Evolutionary conservation across 2,113 vertebrate species (phyloP), one percentile per base, ranked within the genome.

Genomic region (Eretmochelys imbricata): DNA sequence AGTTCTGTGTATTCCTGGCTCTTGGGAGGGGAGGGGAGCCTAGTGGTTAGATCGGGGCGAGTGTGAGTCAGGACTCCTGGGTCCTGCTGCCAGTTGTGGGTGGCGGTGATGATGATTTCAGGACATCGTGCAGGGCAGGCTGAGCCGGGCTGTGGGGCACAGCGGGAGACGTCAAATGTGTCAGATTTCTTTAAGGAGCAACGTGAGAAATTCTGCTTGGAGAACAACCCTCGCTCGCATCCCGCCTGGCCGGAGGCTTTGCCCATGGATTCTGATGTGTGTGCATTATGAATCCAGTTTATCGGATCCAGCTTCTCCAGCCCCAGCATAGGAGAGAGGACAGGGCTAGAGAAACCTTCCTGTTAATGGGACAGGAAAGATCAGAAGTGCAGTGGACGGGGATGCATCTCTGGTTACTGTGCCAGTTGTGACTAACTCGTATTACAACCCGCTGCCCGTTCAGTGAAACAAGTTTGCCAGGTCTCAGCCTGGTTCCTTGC

Each of bases 131-230:
- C 7, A 14, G 62, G 62, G 62, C 62, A 65, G 57, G 27, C 10
- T 27, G 55, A 57, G 55, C 24, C 25, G 5, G 10, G 25, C 25
- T 14, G 59, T 5, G 6, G 27, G 14, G 62, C 5, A 7, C 35
- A n/a, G 31, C 7, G 8, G 16, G 62, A n/a, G 35, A n/a, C 2
- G 0, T 65, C 62, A 35, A 35, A 9, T 4, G 3, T 4, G 8
- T 7, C 62, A n/a, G 35, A 35, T 69, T 19, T 19, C 62, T 69
- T 69, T 19, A n/a, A 69, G 31, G 29, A 35, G 16, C 59, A 35
- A 8, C 12, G 2, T 11, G 27, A 62, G 59, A 35, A 31, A 35
- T 62, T 62, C 59, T 62, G 59, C 57, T 14, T 16, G 59, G 59
- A 35, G 59, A 62, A 62, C 59, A 62, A 14, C 12, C 29, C 59